Evolutionary conservation across 2,113 vertebrate species (phyloP), one percentile per base, ranked within the genome.

Genomic region (Haemorhous mexicanus): DNA sequence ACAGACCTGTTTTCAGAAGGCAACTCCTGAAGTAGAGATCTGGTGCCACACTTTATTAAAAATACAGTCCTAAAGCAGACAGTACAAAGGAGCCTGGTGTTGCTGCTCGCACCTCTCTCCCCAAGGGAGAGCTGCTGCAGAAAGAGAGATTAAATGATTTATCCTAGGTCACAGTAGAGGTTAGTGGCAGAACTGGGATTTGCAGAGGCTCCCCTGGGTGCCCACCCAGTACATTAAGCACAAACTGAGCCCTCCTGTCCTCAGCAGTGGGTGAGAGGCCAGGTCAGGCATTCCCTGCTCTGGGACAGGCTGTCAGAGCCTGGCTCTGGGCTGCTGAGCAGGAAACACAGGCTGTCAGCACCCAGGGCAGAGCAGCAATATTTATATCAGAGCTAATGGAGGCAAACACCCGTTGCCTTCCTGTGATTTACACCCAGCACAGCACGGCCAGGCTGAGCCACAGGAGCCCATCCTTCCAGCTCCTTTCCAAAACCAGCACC

Each of bases 121-220:
- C 68, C 56, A 28, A n/a, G 70, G 50, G n/a, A 26, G 14, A 52
- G 41, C 4, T 74, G 55, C 37, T 56, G 58, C 49, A 94, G 70
- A 84, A 58, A 33, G 13, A 72, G 41, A 73, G 26, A 74, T 56
- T 33, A 68, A 55, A 56, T 83, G 21, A 83, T 93, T 94, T 95
- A 77, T 84, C 67, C 16, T 26, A 32, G 63, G 79, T 90, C 90
- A 75, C n/a, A 26, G 43, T 7, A 73, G 82, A 93, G 90, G 67
- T 91, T 67, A 86, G 87, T 86, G 79, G 55, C 82, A 91, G 67
- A 90, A 55, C 21, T 64, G 82, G 82, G 67, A 95, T 77, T n/a
- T 88, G 64, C 84, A 72, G 77, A 73, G 80, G 30, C 30, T 91
- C 52, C 72, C 75, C 61, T 16, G 75, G 63, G 68, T 70, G 33